A percentile compares a stretch with the other conserved stretches of the same genome.
Evolutionary conservation across 2,888 invertebrate genomes (phyloP).

Genomic region (Disparrhopalites patrizii): DNA sequence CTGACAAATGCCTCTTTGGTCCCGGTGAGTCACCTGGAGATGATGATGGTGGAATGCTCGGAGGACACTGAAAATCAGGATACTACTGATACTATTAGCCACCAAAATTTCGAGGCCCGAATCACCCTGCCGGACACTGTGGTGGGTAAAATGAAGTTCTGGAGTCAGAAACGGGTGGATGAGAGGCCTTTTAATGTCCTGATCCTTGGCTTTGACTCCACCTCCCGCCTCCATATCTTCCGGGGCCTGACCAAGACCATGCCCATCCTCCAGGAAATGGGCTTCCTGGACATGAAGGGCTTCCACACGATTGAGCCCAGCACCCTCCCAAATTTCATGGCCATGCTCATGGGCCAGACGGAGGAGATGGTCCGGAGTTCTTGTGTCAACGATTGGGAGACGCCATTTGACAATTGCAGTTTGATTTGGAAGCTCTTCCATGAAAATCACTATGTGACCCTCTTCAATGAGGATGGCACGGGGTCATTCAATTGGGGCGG

Average conservation of each 20-base stretch:
- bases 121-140: not conserved
- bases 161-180: not conserved
- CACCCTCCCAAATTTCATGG: not conserved
- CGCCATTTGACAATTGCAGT: not conserved
- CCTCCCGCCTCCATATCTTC: not conserved
- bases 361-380: not conserved
- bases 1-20: not conserved
- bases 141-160: not conserved
- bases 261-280: not conserved
- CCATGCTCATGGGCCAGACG: not conserved
- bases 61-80: no score
- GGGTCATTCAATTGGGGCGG: no score
- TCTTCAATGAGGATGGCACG: no score
- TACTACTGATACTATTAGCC: no score
- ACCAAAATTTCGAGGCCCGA: not conserved
- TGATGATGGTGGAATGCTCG: constrained; percentile 4
- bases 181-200: not conserved
- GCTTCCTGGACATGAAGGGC: not conserved
- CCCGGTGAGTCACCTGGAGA: not conserved
- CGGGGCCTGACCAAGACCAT: not conserved
- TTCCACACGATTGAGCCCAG: constrained; percentile 1
- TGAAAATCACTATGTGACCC: no score
- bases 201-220: not conserved
- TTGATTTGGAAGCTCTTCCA: constrained; percentile 52
- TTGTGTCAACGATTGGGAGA: not conserved